Conservation (phyloP, 2,797 vertebrate species). For the Pangasius macronema region DNA sequence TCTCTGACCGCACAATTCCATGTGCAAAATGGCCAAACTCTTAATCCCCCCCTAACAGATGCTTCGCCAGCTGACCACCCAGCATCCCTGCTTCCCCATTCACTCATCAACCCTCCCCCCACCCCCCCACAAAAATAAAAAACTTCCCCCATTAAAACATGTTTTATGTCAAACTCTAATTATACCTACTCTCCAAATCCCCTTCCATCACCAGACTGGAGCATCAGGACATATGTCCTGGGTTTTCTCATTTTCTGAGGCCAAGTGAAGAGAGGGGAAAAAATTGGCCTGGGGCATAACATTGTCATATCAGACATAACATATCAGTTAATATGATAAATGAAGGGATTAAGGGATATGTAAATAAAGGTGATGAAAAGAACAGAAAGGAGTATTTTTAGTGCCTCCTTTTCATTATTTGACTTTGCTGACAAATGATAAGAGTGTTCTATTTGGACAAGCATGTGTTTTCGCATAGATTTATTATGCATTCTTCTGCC, state of each 20-base stretch:
- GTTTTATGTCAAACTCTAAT: neutral
- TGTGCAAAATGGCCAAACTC: neutral
- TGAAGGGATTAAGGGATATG: neutral
- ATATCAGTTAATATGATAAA: slow-evolving; percentile 1
- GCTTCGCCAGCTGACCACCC: slow-evolving; percentile 28
- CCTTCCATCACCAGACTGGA: slow-evolving; percentile 28
- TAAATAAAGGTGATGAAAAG: neutral
- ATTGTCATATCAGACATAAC: too few relatives aligned
- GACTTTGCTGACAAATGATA: slow-evolving; percentile 1
- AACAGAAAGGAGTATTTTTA: neutral
- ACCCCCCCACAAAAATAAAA: neutral
- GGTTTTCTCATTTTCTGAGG: slow-evolving; percentile 25
- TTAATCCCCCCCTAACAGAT: slow-evolving; percentile 18
- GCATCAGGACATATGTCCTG: neutral
- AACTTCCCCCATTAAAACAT: neutral
- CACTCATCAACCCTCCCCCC: neutral
- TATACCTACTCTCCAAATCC: neutral
- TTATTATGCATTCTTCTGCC: slow-evolving; percentile 24
- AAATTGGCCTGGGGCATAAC: neutral
- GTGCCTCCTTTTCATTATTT: neutral
- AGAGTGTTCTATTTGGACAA: neutral
- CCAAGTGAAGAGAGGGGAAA: too few relatives aligned
- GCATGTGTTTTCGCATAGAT: neutral
- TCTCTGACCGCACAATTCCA: slow-evolving; percentile 16
- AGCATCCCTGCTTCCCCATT: neutral